Percentiles rank a stretch among this genome's conserved stretches.
Evolutionary conservation across 2,113 vertebrate genomes (phyloP).

Genomic region (Vicugna pacos): DNA sequence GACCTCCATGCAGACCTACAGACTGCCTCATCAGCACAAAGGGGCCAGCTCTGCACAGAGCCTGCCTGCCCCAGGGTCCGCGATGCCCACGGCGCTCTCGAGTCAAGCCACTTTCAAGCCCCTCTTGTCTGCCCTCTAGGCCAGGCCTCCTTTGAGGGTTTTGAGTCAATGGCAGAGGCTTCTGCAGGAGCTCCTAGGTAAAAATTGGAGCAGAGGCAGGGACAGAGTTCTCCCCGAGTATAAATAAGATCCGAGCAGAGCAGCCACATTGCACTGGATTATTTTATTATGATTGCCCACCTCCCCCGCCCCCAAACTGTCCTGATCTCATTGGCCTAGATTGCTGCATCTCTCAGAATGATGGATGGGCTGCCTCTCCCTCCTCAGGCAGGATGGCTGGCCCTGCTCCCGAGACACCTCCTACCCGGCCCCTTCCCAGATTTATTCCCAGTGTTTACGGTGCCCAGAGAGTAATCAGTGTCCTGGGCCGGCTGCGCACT

Average conservation of each 20-base stretch:
- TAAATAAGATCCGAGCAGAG: slow-evolving; percentile 77
- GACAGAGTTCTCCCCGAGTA: background rate
- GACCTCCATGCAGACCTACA: background rate
- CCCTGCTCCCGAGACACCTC: slow-evolving; percentile 80
- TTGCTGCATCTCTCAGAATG: slow-evolving; percentile 85
- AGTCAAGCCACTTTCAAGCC: background rate
- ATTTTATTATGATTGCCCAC: slow-evolving; percentile 59
- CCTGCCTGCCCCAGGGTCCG: background rate
- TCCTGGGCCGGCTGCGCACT: slow-evolving; percentile 75
- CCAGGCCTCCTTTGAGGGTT: background rate
- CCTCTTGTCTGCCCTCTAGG: background rate
- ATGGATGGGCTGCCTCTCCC: slow-evolving; percentile 83
- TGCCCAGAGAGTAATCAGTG: slow-evolving; percentile 80
- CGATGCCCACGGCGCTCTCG: background rate
- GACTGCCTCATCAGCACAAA: background rate
- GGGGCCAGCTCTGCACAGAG: background rate
- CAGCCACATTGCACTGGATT: slow-evolving; percentile 30
- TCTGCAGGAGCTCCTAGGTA: background rate
- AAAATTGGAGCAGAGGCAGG: background rate
- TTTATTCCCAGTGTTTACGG: slow-evolving; percentile 85
- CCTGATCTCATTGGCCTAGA: slow-evolving; percentile 83
- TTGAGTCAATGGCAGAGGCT: background rate
- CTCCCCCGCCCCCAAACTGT: slow-evolving; percentile 31
- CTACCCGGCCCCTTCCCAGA: slow-evolving; percentile 84
- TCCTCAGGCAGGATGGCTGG: slow-evolving; percentile 84